Percentiles rank a stretch among this genome's conserved stretches.
These are phyloP conservation scores for Drosophila neutralis DNA, from an alignment of 2,888 invertebrate species.

Conservation along the genomic window DNA sequence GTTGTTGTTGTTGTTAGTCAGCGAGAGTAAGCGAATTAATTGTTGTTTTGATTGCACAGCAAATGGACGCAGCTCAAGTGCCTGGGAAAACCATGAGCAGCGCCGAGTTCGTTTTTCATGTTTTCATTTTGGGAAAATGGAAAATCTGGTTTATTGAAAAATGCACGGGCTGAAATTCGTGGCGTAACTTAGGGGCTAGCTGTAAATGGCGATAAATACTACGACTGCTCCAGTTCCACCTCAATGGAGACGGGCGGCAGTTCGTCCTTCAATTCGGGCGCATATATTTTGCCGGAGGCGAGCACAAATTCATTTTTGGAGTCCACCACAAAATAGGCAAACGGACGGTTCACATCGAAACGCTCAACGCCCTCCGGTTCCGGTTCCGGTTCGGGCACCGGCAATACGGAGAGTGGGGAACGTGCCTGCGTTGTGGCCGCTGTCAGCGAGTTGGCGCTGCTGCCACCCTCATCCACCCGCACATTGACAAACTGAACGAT, in stretches of 20 bases:
- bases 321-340: conserved; percentile 88
- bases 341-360: conserved; percentile 87
- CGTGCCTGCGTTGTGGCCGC: conserved; percentile 70
- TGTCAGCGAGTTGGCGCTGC: conserved; percentile 85
- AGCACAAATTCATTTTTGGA: conserved; percentile 87
- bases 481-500: conserved; percentile 88
- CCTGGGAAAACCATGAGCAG: conserved; percentile 62
- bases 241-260: conserved; percentile 69
- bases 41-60: conserved; percentile 79
- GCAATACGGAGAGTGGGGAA: conserved; percentile 49
- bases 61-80: conserved; percentile 59
- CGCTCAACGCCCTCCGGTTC: conserved; percentile 71
- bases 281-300: conserved; percentile 87
- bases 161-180: conserved; percentile 71
- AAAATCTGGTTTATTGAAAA: conserved; percentile 63
- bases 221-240: conserved; percentile 78
- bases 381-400: conserved; percentile 64
- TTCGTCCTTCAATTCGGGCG: conserved; percentile 84
- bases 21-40: conserved; percentile 77
- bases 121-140: conserved; percentile 37
- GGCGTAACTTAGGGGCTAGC: conserved; percentile 64
- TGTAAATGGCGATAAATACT: conserved; percentile 23
- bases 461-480: conserved; percentile 87
- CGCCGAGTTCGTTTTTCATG: neutral
- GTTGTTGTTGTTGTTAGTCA: conserved; percentile 41